Conservation (phyloP, 2,113 vertebrate genomes). For the Gadus macrocephalus region DNA sequence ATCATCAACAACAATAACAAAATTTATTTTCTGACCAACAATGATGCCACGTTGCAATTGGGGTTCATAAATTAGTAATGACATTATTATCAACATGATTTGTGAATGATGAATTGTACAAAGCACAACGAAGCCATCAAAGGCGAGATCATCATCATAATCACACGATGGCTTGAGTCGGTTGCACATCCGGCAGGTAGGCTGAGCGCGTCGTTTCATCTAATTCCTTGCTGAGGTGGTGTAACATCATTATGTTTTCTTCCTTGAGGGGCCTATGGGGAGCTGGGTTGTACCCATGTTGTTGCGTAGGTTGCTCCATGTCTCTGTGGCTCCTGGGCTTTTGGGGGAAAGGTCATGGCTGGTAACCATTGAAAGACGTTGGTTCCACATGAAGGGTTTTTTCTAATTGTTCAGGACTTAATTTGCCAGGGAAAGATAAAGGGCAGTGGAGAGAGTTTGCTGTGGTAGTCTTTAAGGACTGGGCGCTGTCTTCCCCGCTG, state of each 20-base stretch:
- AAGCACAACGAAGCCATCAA: not conserved
- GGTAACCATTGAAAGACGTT: slow-evolving; percentile 47
- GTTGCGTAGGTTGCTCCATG: slow-evolving; percentile 17
- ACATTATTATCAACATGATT: not conserved
- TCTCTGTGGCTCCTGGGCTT: slow-evolving; percentile 38
- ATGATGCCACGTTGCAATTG: not conserved
- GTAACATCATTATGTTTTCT: slow-evolving; percentile 33
- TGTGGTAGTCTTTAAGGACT: slow-evolving; percentile 35
- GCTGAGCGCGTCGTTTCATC: slow-evolving; percentile 29
- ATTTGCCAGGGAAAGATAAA: slow-evolving; percentile 37
- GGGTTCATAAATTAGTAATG: not conserved
- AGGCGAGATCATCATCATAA: not conserved
- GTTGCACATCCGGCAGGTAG: slow-evolving; percentile 20
- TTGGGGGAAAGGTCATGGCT: slow-evolving; percentile 57
- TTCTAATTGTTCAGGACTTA: slow-evolving; percentile 58
- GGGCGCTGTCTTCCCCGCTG: slow-evolving; percentile 30
- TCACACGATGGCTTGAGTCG: not conserved
- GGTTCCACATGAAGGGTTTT: slow-evolving; percentile 63
- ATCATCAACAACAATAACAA: too few relatives aligned
- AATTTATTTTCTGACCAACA: too few relatives aligned
- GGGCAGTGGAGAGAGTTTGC: slow-evolving; percentile 28
- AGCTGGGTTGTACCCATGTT: slow-evolving; percentile 20
- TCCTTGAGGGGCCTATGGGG: slow-evolving; percentile 19
- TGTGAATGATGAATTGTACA: not conserved
- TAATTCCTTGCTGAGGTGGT: slow-evolving; percentile 30